phyloP scores from a whole-genome alignment of 2,888 invertebrate species.

The Brachyptera risi region DNA sequence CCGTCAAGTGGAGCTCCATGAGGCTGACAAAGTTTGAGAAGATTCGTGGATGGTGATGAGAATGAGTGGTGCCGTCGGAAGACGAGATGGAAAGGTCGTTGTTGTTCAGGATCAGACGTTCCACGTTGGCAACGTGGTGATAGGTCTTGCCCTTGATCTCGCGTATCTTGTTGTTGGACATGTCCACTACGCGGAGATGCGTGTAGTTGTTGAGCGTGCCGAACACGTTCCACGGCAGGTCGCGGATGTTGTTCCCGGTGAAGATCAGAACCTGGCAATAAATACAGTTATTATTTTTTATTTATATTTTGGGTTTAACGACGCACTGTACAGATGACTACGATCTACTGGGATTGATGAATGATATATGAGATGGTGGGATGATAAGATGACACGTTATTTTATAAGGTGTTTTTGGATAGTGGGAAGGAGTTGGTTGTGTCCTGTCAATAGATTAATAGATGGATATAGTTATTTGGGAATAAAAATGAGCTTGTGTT shows the following conservation, averaged over 20 bases:
- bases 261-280: constrained; percentile 59
- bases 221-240: constrained; percentile 66
- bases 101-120: constrained; percentile 64
- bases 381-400: too few relatives aligned
- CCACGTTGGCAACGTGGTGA: constrained; percentile 66
- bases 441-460: too few relatives aligned
- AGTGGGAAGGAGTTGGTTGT: too few relatives aligned
- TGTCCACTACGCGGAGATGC: constrained; percentile 60
- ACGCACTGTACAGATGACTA: too few relatives aligned
- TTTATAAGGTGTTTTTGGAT: too few relatives aligned
- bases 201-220: constrained; percentile 57
- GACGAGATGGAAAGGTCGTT: constrained; percentile 62
- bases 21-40: constrained; percentile 67
- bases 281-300: too few relatives aligned
- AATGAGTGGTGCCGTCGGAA: constrained; percentile 49
- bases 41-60: constrained; percentile 61
- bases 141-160: constrained; percentile 70
- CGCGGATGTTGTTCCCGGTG: constrained; percentile 61
- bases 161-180: constrained; percentile 67
- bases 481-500: too few relatives aligned
- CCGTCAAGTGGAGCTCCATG: constrained; percentile 65
- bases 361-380: too few relatives aligned
- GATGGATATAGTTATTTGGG: too few relatives aligned
- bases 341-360: too few relatives aligned
- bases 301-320: too few relatives aligned